Evolutionary conservation across 2,797 vertebrate species (phyloP).

Genomic region (Coranthus polyacanthus): DNA sequence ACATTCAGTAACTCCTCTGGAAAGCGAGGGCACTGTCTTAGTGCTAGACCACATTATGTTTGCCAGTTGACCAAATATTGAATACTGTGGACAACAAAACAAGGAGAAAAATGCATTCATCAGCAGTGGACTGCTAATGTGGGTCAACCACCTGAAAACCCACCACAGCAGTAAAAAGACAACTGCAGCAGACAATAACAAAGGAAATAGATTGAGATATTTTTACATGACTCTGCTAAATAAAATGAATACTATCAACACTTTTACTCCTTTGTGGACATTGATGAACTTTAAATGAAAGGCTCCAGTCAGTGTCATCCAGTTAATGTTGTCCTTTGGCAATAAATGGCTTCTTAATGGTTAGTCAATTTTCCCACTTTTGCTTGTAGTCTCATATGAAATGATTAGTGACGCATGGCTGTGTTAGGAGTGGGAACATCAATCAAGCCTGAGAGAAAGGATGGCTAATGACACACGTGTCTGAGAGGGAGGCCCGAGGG

Average conservation of each 20-base stretch:
- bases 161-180: slow-evolving; percentile 2
- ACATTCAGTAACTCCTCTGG: slow-evolving; percentile 70
- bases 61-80: slow-evolving; percentile 39
- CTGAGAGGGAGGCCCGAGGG: slow-evolving; percentile 54
- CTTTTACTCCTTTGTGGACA: slow-evolving; percentile 20
- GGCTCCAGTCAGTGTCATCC: slow-evolving; percentile 66
- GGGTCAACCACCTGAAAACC: slow-evolving; percentile 32
- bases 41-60: slow-evolving; percentile 10
- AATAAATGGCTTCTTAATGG: slow-evolving; percentile 78
- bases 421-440: slow-evolving; percentile 71
- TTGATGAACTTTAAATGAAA: slow-evolving; percentile 65
- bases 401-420: slow-evolving; percentile 79
- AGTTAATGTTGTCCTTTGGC: slow-evolving; percentile 64
- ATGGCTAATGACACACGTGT: slow-evolving; percentile 71
- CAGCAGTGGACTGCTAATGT: slow-evolving; percentile 25
- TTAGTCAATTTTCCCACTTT: slow-evolving; percentile 74
- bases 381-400: slow-evolving; percentile 69
- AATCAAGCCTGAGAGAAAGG: slow-evolving; percentile 76
- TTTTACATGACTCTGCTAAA: slow-evolving; percentile 21
- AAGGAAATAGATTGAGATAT: slow-evolving; percentile 24
- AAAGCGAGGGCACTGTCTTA: slow-evolving; percentile 61
- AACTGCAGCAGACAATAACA: slow-evolving; percentile 10
- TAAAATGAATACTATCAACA: slow-evolving; percentile 15
- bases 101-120: slow-evolving; percentile 24
- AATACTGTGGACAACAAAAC: slow-evolving; percentile 21